Evolutionary conservation across 2,888 invertebrate species (phyloP), one percentile per base, ranked within the genome.

Genomic region (Melitaea athalia): DNA sequence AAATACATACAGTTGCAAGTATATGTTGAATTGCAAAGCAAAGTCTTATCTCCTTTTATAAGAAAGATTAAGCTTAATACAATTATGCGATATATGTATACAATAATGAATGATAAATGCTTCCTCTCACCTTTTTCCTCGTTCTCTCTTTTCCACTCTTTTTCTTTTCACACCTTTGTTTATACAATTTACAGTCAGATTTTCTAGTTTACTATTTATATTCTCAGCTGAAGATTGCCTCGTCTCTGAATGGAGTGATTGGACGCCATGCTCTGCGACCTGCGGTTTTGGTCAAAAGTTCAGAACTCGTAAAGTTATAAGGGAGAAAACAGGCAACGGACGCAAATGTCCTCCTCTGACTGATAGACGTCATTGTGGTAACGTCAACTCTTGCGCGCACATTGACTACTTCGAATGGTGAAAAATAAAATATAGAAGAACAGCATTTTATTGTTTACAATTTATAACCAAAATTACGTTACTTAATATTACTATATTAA

Each of bases 221-320:
- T 55, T 14, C n/a, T 89, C 94, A 82, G 95, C 96, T 49, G 94
- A 96, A 75, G 96, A 97, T 87, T 98, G 98, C 86, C 93, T 96
- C 72, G 96, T 97, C 45, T 94, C 96, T 67, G 96, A 96, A 73
- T 98, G 97, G 98, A 95, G 95, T 43, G 94, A 94, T 24, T 98
- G 97, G 98, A 95, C 96, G 73, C 92, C 95, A 1, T 98, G 98
- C 91, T 97, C 96, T 79, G 96, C 95, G 78, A 95, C 96, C 47
- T 98, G 98, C 82, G 98, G 98, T 61, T 97, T 97, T 74, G 98
- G 98, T 4, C 96, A 97, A 84, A 96, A 96, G 93, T 95, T 95
- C 82, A 94, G 98, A 71, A 94, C 94, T 76, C 93, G 98, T 67
- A 94, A 94, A 74, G 94, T 98, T 57, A 83, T 95, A 74, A 95